Base-by-base conservation (phyloP, 2,888 invertebrate genomes). In the Eucera pruinosa region DNA sequence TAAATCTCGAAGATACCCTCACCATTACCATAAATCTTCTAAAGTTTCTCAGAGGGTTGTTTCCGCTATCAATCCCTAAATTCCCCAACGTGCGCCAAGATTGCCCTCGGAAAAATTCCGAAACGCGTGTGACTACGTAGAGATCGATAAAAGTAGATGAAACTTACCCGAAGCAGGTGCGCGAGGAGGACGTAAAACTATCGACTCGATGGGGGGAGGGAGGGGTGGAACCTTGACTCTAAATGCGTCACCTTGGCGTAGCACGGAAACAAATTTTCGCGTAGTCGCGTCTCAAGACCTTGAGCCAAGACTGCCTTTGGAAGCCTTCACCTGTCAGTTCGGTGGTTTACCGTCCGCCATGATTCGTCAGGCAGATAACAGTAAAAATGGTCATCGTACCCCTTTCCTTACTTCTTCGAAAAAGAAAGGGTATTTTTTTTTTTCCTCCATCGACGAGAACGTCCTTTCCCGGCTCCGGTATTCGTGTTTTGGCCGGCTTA, bases 341-440 rank as follows among this genome's bases (percentile, higher is more conserved):
- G 86, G 87, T 88, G 89, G 88, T 88, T 90, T 88, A 80, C 79
- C 77, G 79, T 74, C 58, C 61, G 58, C 75, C 65, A 81, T 83
- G 82, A 91, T 90, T 90, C 87, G 82, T 80, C 78, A 64, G 74
- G 65, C 73, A 81, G 84, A 87, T 90, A 90, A 89, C 87, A 82
- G 87, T 86, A 81, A 79, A n/a, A 82, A 81, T 61, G 62, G 45
- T 76, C 64, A 48, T 62, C 69, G 81, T 78, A 90, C 86, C 89
- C 90, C 89, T 90, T 90, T 89, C 77, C 52, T 54, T 65, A 33
- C 9, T 50, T 70, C 61, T 41, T 52, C 52, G 36, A 52, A 69
- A n/a, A 67, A 58, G 68, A 80, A 70, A 57, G 65, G 68, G 9
- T 7, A 43, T 74, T 47, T 25, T 64, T 50, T 41, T 30, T 30